Percentiles rank a stretch among this genome's conserved stretches.
Evolutionary conservation across 23 tunicate genomes (phyloP).

Genomic region (Botrylloides violaceus): DNA sequence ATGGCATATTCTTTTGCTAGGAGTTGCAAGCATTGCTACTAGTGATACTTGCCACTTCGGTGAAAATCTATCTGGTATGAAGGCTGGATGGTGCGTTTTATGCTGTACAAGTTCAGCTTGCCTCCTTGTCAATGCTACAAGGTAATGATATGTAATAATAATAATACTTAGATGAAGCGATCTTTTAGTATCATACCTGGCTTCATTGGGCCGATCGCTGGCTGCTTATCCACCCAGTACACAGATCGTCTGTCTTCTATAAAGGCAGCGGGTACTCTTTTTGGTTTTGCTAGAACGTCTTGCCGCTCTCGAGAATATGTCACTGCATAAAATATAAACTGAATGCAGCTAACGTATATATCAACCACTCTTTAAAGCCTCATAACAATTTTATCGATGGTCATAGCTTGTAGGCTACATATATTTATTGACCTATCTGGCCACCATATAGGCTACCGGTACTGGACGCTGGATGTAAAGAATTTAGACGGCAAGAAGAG

Average conservation of each 20-base stretch:
- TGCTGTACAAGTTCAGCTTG: constrained; percentile 43
- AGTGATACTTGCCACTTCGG: constrained; percentile 51
- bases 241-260: constrained; percentile 80
- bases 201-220: constrained; percentile 48
- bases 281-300: constrained; percentile 49
- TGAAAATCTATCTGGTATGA: constrained; percentile 49
- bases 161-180: too few relatives aligned
- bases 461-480: too few relatives aligned
- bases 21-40: constrained; percentile 25
- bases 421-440: too few relatives aligned
- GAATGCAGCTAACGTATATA: too few relatives aligned
- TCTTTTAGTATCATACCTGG: constrained; percentile 37
- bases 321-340: too few relatives aligned
- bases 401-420: too few relatives aligned
- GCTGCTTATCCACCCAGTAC: constrained; percentile 83
- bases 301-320: constrained; percentile 13
- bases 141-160: background rate
- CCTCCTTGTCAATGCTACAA: constrained; percentile 38
- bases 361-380: too few relatives aligned
- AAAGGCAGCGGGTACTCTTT: constrained; percentile 33
- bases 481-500: too few relatives aligned
- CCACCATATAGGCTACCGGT: too few relatives aligned
- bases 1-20: constrained; percentile 16
- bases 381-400: too few relatives aligned
- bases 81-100: constrained; percentile 44